Conservation (phyloP, 2,113 vertebrate species). For the Panurus biarmicus region DNA sequence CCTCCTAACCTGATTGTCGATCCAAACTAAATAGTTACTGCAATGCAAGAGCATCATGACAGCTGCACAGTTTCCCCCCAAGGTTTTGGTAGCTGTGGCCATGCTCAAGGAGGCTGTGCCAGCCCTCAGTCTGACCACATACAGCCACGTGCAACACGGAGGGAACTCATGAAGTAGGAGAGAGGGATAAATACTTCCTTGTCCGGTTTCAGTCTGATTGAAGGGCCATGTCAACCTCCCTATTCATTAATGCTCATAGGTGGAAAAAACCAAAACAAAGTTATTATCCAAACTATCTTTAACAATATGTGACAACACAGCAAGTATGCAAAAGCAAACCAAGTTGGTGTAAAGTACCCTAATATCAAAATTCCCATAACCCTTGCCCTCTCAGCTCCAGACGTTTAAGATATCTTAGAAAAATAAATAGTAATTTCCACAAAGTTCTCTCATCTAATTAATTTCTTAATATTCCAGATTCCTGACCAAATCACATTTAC, state of each 20-base stretch:
- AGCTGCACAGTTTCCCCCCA: accelerated
- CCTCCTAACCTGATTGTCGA: neutral
- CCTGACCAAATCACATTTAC: neutral
- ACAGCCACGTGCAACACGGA: accelerated
- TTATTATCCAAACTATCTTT: neutral
- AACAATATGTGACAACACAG: neutral
- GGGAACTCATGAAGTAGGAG: neutral
- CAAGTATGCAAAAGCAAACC: neutral
- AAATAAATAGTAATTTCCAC: neutral
- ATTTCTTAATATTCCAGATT: neutral
- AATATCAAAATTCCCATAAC: neutral
- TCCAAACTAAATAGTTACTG: neutral
- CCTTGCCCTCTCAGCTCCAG: neutral
- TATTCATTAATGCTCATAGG: neutral
- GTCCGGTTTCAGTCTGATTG: neutral
- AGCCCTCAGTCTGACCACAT: neutral
- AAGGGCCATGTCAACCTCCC: neutral
- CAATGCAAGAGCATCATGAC: neutral
- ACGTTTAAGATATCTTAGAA: neutral
- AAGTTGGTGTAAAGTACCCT: neutral
- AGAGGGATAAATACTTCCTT: neutral
- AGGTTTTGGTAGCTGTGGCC: neutral
- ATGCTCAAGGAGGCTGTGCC: neutral
- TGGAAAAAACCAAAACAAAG: accelerated
- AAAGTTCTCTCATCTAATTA: neutral